Percentiles rank a stretch among this genome's conserved stretches.
These are phyloP conservation scores for Archocentrus centrarchus DNA, from an alignment of 2,113 vertebrate genomes.

Conservation along the genomic window DNA sequence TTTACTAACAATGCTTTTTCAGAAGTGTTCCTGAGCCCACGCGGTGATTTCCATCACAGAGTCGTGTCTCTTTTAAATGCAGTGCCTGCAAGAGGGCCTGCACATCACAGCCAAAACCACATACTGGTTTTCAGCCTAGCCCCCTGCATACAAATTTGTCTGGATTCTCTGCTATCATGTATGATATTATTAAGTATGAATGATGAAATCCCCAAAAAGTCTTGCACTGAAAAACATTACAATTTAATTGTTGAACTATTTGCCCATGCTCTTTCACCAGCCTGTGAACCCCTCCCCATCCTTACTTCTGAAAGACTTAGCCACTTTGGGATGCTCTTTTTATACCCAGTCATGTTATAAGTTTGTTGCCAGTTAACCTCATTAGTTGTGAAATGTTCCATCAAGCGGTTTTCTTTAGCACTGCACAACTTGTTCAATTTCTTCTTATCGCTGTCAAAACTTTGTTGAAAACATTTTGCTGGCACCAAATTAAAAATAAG, in stretches of 20 bases:
- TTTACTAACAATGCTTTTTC: not conserved
- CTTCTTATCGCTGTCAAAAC: not conserved
- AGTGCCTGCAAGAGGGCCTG: not conserved
- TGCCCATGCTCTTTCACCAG: not conserved
- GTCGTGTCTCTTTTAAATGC: not conserved
- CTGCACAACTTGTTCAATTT: not conserved
- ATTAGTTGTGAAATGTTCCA: not conserved
- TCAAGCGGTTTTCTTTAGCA: not conserved
- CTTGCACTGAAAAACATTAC: not conserved
- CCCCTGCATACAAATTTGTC: not conserved
- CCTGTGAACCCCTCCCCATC: not conserved
- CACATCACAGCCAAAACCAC: conserved; percentile 2
- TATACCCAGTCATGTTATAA: not conserved
- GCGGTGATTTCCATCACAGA: not conserved
- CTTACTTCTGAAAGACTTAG: not conserved
- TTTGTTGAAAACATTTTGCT: not conserved
- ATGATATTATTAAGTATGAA: not conserved
- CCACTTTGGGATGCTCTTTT: not conserved
- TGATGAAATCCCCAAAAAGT: not conserved
- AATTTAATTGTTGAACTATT: conserved; percentile 9
- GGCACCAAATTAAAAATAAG: not conserved
- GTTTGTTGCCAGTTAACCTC: not conserved
- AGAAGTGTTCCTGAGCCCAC: not conserved
- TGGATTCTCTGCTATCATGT: not conserved
- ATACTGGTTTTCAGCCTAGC: not conserved